These are phyloP conservation scores for Cerastis rubricosa DNA, from an alignment of 2,888 invertebrate genomes.

Conservation along the genomic window DNA sequence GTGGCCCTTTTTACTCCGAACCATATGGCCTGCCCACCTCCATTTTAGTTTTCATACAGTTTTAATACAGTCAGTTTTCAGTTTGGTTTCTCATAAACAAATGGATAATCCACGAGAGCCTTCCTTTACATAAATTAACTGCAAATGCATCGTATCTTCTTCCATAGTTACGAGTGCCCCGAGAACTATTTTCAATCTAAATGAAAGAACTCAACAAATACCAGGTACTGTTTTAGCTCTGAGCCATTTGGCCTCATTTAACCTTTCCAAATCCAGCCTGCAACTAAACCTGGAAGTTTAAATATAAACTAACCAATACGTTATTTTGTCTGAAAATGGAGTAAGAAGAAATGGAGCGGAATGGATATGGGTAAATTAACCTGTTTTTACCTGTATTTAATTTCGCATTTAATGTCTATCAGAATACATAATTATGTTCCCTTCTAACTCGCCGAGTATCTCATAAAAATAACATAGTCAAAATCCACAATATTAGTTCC, in stretches of 20 bases:
- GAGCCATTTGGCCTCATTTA: slow-evolving; percentile 5
- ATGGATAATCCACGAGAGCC: neutral
- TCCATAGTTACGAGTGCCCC: neutral
- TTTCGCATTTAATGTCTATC: neutral
- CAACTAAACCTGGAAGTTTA: slow-evolving; percentile 27
- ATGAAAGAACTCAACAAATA: neutral
- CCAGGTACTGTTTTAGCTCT: neutral
- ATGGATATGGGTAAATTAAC: no score
- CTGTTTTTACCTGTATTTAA: neutral
- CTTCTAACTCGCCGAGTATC: neutral
- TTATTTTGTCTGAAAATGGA: slow-evolving; percentile 7
- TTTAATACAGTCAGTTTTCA: no score
- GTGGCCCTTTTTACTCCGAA: neutral
- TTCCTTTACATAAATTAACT: neutral
- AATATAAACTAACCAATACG: slow-evolving; percentile 11
- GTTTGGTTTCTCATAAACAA: neutral
- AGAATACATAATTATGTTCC: neutral
- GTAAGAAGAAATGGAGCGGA: neutral
- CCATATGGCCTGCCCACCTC: no score
- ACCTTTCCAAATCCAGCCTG: neutral
- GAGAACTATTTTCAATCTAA: neutral
- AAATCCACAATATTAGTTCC: neutral
- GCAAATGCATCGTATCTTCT: neutral
- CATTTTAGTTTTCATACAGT: no score
- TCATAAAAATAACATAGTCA: neutral